These are phyloP conservation scores for Peromyscus aztecus DNA, from an alignment of 2,797 vertebrate species.

Conservation along the genomic window DNA sequence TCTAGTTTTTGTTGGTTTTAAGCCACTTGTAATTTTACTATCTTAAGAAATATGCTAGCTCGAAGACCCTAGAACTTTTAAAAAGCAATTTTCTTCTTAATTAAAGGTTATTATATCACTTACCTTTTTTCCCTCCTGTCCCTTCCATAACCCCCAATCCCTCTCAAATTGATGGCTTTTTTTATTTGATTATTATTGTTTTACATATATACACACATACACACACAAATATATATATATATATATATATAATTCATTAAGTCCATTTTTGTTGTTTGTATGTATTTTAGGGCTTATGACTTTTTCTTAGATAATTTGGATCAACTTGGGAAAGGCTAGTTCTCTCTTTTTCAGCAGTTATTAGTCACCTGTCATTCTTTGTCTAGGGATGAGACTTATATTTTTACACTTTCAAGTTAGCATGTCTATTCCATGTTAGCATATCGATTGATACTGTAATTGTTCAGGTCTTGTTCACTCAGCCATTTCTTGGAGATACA, in stretches of 20 bases:
- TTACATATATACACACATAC: background rate
- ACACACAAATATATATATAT: too few species aligned
- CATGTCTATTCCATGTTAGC: background rate
- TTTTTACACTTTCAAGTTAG: background rate
- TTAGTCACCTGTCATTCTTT: background rate
- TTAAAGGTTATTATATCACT: background rate
- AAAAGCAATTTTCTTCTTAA: background rate
- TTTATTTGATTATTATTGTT: background rate
- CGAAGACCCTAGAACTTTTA: background rate
- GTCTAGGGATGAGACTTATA: background rate
- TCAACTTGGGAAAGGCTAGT: background rate
- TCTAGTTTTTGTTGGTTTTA: background rate
- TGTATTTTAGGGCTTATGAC: background rate
- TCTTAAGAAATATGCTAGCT: background rate
- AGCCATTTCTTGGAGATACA: background rate
- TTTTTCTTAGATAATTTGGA: background rate
- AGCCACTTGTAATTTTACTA: background rate
- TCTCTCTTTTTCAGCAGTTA: background rate
- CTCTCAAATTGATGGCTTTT: background rate
- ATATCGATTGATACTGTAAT: background rate
- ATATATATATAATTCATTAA: background rate
- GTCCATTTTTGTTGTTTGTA: background rate
- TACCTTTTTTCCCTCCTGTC: background rate
- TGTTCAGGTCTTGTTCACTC: background rate
- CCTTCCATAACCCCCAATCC: background rate